Base-by-base conservation (phyloP, 1,140 invertebrate species). In the Monochamus saltuarius region DNA sequence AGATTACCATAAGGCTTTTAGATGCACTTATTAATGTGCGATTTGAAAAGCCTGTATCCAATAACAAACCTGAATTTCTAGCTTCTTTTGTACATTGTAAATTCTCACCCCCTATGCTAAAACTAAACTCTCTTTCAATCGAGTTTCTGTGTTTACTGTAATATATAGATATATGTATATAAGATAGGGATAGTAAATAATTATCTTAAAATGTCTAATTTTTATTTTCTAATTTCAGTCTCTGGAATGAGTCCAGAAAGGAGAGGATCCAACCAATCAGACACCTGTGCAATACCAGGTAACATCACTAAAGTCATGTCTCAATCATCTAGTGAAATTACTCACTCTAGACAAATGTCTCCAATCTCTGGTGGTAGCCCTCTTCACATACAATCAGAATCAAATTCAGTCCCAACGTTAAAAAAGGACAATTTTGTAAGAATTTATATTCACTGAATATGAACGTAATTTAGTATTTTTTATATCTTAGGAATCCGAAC, bases 201-300 rank as follows among this genome's bases (percentile, higher is more conserved):
- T n/a, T n/a, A n/a, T n/a, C n/a, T n/a, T n/a, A n/a, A n/a, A n/a
- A n/a, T n/a, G n/a, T n/a, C n/a, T n/a, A n/a, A n/a, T n/a, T n/a
- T 29, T 29, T 29, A 29, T 3, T 22, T 47, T 47, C 50, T 22
- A 39, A 38, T 37, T 37, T 34, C 45, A 69, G 69, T 79, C 6
- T 81, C 79, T 17, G 79, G 75, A 37, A 64, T 63, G 17, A 46
- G 67, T 42, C 76, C 69, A 11, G 78, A 79, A 64, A 61, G 82
- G 57, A 73, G 83, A 22, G 81, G 82, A 50, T 85, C 83, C 8
- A 83, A 84, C 11, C 83, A 84, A 65, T 86, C 84, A 62, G 85
- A 88, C 65, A 87, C 85, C 29, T 85, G 84, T 75, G 85, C 84
- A 55, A 75, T 87, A 64, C 82, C 87, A 4, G 69, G 69, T 60